Conservation (phyloP, 2,888 invertebrate species). For the Cecidostiba fungosa region DNA sequence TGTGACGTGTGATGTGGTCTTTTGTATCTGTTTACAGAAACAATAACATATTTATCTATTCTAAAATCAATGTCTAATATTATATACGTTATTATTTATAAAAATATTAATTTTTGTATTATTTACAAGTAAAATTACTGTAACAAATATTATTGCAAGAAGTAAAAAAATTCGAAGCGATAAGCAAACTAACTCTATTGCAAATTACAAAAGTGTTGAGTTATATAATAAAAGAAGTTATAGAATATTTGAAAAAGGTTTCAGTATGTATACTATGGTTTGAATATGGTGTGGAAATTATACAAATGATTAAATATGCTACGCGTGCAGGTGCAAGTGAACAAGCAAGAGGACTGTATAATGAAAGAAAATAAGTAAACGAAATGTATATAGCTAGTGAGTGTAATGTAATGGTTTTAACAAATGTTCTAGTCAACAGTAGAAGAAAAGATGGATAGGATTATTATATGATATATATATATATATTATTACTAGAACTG, state of each 20-base stretch:
- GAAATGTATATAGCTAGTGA: conserved; percentile 31
- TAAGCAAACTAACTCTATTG: conserved; percentile 50
- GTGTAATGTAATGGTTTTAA: conserved; percentile 12
- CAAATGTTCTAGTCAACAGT: conserved; percentile 43
- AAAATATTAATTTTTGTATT: conserved; percentile 15
- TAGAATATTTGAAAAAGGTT: conserved; percentile 15
- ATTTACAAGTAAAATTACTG: conserved; percentile 24
- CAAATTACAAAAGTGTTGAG: conserved; percentile 30
- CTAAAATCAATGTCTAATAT: conserved; percentile 28
- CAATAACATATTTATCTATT: conserved; percentile 36
- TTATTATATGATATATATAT: background rate
- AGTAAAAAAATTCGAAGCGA: conserved; percentile 33
- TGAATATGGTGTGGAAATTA: background rate
- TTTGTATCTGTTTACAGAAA: conserved; percentile 1
- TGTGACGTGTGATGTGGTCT: background rate
- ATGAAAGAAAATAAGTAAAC: conserved; percentile 7
- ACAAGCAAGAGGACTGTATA: conserved; percentile 50
- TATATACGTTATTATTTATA: background rate
- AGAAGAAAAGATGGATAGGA: conserved; percentile 39
- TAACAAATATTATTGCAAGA: conserved; percentile 35
- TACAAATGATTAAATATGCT: conserved; percentile 31
- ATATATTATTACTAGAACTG: conserved; percentile 30
- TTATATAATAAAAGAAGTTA: conserved; percentile 1
- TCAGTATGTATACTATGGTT: conserved; percentile 17
- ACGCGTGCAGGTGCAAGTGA: conserved; percentile 59